Evolutionary conservation across 2,888 invertebrate species (phyloP).

Genomic region (Phalangium opilio): DNA sequence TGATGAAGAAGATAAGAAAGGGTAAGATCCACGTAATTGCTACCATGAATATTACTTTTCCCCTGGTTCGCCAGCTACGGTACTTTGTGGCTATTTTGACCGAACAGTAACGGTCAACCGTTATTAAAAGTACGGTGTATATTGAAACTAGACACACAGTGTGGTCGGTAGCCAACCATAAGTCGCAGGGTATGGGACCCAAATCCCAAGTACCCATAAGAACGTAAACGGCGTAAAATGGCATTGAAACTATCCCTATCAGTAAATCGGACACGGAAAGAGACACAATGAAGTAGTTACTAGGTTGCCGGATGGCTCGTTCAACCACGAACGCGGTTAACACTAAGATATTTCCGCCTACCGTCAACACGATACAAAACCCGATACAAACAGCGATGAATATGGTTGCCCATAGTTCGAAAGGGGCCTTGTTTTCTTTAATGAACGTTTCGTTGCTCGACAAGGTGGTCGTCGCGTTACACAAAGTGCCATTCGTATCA

Average conservation of each 20-base stretch:
- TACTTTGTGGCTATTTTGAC: slow-evolving; percentile 97
- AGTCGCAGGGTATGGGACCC: slow-evolving; percentile 85
- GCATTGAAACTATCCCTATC: slow-evolving; percentile 96
- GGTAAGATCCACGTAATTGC: slow-evolving; percentile 95
- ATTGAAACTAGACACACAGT: slow-evolving; percentile 97
- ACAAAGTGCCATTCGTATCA: no score
- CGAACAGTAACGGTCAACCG: slow-evolving; percentile 95
- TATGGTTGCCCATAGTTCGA: slow-evolving; percentile 61
- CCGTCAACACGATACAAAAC: slow-evolving; percentile 76
- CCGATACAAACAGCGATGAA: slow-evolving; percentile 73
- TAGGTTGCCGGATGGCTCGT: slow-evolving; percentile 76
- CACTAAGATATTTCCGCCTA: slow-evolving; percentile 89
- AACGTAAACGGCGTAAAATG: slow-evolving; percentile 95
- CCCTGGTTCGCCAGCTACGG: slow-evolving; percentile 88
- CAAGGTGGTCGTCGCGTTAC: no score
- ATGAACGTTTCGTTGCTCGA: no score
- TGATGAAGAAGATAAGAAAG: slow-evolving; percentile 85
- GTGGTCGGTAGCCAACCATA: slow-evolving; percentile 98
- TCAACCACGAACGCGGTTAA: slow-evolving; percentile 88
- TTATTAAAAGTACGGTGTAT: slow-evolving; percentile 95
- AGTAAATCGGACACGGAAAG: slow-evolving; percentile 92
- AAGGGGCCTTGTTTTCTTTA: no score
- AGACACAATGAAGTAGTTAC: slow-evolving; percentile 98
- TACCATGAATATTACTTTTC: slow-evolving; percentile 85
- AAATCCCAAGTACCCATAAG: slow-evolving; percentile 93